Evolutionary conservation across 2,888 invertebrate species (phyloP).

Genomic region (Eutolmus rufibarbis): DNA sequence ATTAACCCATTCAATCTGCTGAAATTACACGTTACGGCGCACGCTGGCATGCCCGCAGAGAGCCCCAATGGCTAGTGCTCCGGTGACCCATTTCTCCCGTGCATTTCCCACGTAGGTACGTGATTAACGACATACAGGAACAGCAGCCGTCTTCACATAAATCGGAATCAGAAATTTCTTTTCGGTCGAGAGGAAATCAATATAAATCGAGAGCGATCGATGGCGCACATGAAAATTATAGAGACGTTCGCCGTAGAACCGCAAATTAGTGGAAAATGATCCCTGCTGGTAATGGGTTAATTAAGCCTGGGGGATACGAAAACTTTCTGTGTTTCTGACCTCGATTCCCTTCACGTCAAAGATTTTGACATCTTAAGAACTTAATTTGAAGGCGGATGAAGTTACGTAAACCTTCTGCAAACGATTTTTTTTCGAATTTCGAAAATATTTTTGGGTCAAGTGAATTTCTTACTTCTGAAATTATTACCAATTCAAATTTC

Average conservation of each 20-base stretch:
- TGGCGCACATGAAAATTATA: background rate
- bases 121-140: background rate
- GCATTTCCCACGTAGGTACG: background rate
- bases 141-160: background rate
- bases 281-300: background rate
- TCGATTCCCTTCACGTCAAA: background rate
- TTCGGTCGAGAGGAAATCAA: background rate
- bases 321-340: background rate
- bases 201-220: background rate
- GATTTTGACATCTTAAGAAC: background rate
- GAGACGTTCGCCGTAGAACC: background rate
- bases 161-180: constrained; percentile 12
- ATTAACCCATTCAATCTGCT: background rate
- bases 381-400: background rate
- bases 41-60: background rate
- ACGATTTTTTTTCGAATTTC: background rate
- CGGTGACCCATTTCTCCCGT: background rate
- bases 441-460: background rate
- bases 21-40: background rate
- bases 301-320: background rate
- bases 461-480: background rate
- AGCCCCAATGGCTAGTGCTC: background rate
- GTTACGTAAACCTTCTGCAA: background rate
- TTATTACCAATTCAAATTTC: background rate
- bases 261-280: constrained; percentile 1